Evolutionary conservation across 2,113 vertebrate species (phyloP), one percentile per base, ranked within the genome.

Genomic region (Stomatorhinus ivindoensis): DNA sequence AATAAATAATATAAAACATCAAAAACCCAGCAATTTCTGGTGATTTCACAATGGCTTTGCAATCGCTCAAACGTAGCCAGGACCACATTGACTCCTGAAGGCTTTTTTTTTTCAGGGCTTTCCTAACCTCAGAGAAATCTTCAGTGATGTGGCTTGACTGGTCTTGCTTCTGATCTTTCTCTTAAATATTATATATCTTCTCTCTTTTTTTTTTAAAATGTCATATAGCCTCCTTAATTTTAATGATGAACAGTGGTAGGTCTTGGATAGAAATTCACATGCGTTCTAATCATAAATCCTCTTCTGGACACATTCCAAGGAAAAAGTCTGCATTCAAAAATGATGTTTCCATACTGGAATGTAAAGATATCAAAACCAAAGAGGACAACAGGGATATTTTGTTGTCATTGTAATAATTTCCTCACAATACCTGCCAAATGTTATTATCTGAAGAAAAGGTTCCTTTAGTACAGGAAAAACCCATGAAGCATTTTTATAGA

Each of bases 221-320:
- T 97, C 94, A 95, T 96, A 96, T 96, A 97, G 96, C 96, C 96
- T 97, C 96, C 82, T 93, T 93, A 94, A 94, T 96, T 93, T 91
- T 92, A 90, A 92, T 88, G 86, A 94, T 94, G 95, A 96, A 97
- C 96, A 97, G 96, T 97, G 96, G 94, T 96, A 96, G 96, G 96
- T 97, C 96, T 96, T 96, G 94, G 92, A 93, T 92, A 90, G 94
- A 91, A 95, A 92, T 90, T 92, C 95, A 94, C 94, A 92, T 93
- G 94, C 95, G 94, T 95, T 95, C 93, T 92, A 96, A 93, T 86
- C 19, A 51, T 61, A 94, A 90, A 93, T 88, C 87, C 69, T 88
- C 89, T 65, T 90, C 87, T 85, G 80, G 87, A 92, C 93, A 92
- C 91, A 93, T 91, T 92, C 91, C 90, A 87, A 91, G 90, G 93